Evolutionary conservation across 2,113 vertebrate genomes (phyloP).

Genomic region (Sturnira hondurensis): DNA sequence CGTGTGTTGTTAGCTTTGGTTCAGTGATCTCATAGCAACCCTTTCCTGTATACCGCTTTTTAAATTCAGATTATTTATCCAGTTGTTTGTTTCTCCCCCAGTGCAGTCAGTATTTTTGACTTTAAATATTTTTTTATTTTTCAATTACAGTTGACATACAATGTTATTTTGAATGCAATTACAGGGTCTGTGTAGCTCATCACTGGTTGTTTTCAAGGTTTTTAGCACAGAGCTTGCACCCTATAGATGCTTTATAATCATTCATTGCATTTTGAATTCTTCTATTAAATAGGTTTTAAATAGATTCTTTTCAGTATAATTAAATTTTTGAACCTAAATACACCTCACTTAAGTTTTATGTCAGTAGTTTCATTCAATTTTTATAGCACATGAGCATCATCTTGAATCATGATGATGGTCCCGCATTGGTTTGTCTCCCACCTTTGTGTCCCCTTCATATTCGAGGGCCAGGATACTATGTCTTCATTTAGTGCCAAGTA

Average conservation of each 20-base stretch:
- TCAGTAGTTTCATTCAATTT: not conserved
- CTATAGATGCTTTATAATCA: not conserved
- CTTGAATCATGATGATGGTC: not conserved
- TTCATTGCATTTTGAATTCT: not conserved
- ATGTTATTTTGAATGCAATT: not conserved
- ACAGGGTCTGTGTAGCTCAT: not conserved
- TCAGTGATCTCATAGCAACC: not conserved
- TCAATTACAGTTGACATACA: too few relatives aligned
- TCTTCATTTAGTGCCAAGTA: conserved; percentile 22
- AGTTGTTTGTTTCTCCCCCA: not conserved
- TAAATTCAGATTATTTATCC: not conserved
- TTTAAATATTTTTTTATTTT: not conserved
- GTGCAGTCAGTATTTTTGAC: not conserved
- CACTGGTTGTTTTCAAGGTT: not conserved
- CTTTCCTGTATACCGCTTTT: not conserved
- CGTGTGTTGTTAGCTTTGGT: not conserved
- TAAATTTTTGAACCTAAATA: not conserved
- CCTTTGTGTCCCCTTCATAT: not conserved
- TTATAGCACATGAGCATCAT: not conserved
- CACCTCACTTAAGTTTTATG: not conserved
- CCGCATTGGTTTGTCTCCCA: not conserved
- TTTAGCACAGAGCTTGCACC: not conserved
- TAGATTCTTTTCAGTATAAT: not conserved
- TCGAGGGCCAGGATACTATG: not conserved
- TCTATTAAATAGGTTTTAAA: not conserved